phyloP scores from a whole-genome alignment of 2,888 invertebrate genomes.

The Tenthredo notha region DNA sequence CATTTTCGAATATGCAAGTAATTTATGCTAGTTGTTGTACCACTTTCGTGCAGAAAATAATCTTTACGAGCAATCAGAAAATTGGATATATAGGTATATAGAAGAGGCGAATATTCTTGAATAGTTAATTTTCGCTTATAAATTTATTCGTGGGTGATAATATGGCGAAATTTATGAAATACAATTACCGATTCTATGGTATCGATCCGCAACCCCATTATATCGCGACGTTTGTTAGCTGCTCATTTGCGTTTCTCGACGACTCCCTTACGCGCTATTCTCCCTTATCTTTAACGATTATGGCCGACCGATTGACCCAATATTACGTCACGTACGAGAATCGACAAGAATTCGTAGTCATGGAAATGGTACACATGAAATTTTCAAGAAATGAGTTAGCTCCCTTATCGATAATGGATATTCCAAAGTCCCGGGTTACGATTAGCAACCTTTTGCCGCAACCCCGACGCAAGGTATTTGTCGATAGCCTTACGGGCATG shows the following conservation, averaged over 20 bases:
- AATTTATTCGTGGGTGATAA: not conserved
- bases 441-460: conserved; percentile 26
- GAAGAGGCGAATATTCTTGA: not conserved
- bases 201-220: not conserved
- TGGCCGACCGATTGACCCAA: conserved; percentile 27
- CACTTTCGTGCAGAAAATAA: conserved; percentile 2
- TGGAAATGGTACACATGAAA: not conserved
- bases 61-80: conserved; percentile 45
- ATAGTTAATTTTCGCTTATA: not conserved
- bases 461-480: conserved; percentile 9
- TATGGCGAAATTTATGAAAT: not conserved
- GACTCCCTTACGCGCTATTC: not conserved
- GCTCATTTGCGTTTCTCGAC: conserved; percentile 25
- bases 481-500: conserved; percentile 34
- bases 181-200: not conserved
- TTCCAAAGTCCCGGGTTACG: not conserved
- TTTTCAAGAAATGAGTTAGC: conserved; percentile 31
- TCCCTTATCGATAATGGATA: conserved; percentile 46
- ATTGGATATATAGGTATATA: not conserved
- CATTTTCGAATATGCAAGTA: conserved; percentile 8
- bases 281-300: conserved; percentile 20
- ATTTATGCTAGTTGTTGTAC: conserved; percentile 16
- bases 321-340: not conserved
- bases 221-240: not conserved
- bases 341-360: not conserved